Conservation (phyloP, 2,113 vertebrate species). For the Takifugu flavidus region DNA sequence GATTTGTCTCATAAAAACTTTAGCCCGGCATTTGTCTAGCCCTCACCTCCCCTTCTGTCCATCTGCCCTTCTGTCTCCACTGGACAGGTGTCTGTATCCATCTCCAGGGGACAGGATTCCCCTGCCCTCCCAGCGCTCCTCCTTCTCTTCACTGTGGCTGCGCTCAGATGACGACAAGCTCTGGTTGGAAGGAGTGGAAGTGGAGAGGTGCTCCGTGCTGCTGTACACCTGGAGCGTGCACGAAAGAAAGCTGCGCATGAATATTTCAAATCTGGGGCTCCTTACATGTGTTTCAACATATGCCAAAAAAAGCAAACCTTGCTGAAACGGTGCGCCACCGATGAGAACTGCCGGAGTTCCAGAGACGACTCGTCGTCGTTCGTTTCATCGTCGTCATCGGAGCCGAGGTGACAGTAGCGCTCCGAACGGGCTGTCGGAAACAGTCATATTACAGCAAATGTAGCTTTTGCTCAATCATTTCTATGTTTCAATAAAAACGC, state of each 20-base stretch:
- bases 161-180: conserved; percentile 77
- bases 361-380: conserved; percentile 87
- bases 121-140: conserved; percentile 77
- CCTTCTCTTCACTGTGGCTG: conserved; percentile 85
- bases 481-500: neutral
- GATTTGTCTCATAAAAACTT: conserved; percentile 9
- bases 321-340: conserved; percentile 94
- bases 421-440: conserved; percentile 83
- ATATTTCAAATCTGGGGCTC: too few species aligned
- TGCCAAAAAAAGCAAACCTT: conserved; percentile 72
- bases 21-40: conserved; percentile 7
- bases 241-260: neutral
- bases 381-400: conserved; percentile 84
- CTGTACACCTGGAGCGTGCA: conserved; percentile 86
- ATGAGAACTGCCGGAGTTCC: conserved; percentile 92
- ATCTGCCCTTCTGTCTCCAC: conserved; percentile 35
- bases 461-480: neutral
- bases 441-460: neutral
- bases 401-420: conserved; percentile 85
- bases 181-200: conserved; percentile 78
- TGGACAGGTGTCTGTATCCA: conserved; percentile 65
- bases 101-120: conserved; percentile 69
- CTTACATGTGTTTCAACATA: neutral
- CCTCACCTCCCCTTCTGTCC: conserved; percentile 54
- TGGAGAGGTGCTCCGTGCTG: conserved; percentile 89